A percentile compares a stretch with the other conserved stretches of the same genome.
Evolutionary conservation across 2,797 vertebrate species (phyloP).

Genomic region (Oophaga sylvatica): DNA sequence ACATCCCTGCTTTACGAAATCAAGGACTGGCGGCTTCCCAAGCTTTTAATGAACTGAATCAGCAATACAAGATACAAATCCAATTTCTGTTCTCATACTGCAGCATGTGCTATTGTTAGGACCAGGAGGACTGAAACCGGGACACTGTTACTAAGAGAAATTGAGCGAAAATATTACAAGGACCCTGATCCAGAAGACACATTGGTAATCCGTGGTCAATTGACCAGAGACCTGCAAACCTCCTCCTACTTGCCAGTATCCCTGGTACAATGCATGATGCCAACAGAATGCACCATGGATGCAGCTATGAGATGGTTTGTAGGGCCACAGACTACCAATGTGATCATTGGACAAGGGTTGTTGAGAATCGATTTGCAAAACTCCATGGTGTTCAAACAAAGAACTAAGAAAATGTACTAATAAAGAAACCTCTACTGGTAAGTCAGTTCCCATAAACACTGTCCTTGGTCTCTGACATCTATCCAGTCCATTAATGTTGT

Average conservation of each 20-base stretch:
- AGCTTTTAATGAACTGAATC: slow-evolving; percentile 65
- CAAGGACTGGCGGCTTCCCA: slow-evolving; percentile 59
- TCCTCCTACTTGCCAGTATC: too few species aligned
- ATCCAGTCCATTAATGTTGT: too few species aligned
- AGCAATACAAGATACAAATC: slow-evolving; percentile 63
- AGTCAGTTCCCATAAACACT: neutral
- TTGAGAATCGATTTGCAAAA: too few species aligned
- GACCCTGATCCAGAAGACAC: too few species aligned
- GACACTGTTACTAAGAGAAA: neutral
- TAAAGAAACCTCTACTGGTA: neutral
- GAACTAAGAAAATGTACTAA: neutral
- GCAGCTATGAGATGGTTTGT: too few species aligned
- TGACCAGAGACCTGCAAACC: too few species aligned
- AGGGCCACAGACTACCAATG: too few species aligned
- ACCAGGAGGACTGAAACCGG: neutral
- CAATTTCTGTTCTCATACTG: slow-evolving; percentile 59
- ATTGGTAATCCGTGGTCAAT: too few species aligned
- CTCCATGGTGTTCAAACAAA: neutral
- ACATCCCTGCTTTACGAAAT: slow-evolving; percentile 2
- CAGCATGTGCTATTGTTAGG: slow-evolving; percentile 37
- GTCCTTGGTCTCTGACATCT: neutral
- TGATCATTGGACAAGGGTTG: too few species aligned
- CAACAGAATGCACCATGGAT: too few species aligned
- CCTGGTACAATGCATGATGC: too few species aligned
- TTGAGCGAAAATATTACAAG: too few species aligned